phyloP scores from a whole-genome alignment of 2,113 vertebrate genomes.

The Chloebia gouldiae region DNA sequence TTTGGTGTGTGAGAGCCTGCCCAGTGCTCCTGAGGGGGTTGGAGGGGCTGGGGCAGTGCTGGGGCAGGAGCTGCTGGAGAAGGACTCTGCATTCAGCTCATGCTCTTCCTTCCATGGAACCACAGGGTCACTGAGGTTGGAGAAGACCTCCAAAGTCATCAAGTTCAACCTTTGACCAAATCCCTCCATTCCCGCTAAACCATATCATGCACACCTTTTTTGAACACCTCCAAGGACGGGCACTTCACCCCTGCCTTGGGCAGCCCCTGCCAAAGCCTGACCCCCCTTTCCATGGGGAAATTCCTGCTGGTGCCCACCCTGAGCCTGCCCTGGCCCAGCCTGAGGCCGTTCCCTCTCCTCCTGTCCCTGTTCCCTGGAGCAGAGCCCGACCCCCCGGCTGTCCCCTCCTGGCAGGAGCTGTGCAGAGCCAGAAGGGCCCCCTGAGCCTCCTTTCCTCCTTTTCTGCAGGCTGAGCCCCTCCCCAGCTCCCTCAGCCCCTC shows the following conservation, averaged over 20 bases:
- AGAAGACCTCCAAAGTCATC: neutral
- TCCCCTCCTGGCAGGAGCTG: neutral
- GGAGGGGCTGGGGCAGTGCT: neutral
- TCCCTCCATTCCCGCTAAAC: neutral
- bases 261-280: neutral
- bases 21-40: neutral
- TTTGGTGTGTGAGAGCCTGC: neutral
- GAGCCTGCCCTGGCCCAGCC: neutral
- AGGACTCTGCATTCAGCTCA: neutral
- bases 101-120: neutral
- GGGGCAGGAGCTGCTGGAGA: neutral
- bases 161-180: neutral
- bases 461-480: neutral
- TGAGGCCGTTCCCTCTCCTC: neutral
- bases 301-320: neutral
- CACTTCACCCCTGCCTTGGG: neutral
- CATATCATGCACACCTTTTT: rapidly evolving
- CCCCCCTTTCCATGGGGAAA: rapidly evolving
- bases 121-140: neutral
- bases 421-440: neutral
- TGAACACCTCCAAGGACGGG: neutral
- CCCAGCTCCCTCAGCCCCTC: neutral
- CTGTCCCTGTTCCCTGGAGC: neutral
- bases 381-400: neutral
- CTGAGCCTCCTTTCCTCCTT: neutral